Evolutionary conservation across 2,797 vertebrate genomes (phyloP).

Genomic region (Melanotaenia trifasciata): DNA sequence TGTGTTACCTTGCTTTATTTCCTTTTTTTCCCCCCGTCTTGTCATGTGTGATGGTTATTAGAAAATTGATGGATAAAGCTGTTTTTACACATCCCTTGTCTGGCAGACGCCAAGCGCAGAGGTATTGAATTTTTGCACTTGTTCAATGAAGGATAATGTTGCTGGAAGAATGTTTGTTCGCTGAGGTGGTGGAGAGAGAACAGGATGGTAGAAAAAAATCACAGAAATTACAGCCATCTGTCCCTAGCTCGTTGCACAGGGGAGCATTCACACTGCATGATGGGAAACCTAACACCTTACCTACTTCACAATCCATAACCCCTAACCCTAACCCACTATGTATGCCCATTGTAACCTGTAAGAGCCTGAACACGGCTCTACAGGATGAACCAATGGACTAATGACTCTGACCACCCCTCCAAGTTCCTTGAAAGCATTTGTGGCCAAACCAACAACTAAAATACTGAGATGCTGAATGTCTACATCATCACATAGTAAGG

Average conservation of each 20-base stretch:
- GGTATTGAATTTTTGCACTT: slow-evolving; percentile 68
- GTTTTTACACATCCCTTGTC: slow-evolving; percentile 58
- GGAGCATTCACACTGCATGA: background rate
- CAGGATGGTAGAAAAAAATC: slow-evolving; percentile 2
- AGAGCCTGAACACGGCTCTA: background rate
- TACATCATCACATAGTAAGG: too few relatives aligned
- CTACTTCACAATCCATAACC: too few relatives aligned
- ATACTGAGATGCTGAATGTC: too few relatives aligned
- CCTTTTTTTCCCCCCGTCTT: slow-evolving; percentile 2
- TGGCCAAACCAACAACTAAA: too few relatives aligned
- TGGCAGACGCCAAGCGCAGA: slow-evolving; percentile 50
- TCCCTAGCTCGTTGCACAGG: too few relatives aligned
- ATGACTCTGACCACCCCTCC: too few relatives aligned
- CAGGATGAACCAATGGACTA: too few relatives aligned
- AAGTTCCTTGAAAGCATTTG: too few relatives aligned
- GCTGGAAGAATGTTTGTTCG: slow-evolving; percentile 42
- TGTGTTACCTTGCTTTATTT: slow-evolving; percentile 1
- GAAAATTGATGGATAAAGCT: slow-evolving; percentile 67
- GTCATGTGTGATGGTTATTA: slow-evolving; percentile 63
- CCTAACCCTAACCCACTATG: too few relatives aligned
- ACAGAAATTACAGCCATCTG: too few relatives aligned
- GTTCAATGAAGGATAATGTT: slow-evolving; percentile 65
- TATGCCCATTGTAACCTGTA: background rate
- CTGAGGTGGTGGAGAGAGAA: background rate
- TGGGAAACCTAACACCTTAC: background rate